Conservation (phyloP, 2,113 vertebrate genomes). For the Siphamia tubifer region DNA sequence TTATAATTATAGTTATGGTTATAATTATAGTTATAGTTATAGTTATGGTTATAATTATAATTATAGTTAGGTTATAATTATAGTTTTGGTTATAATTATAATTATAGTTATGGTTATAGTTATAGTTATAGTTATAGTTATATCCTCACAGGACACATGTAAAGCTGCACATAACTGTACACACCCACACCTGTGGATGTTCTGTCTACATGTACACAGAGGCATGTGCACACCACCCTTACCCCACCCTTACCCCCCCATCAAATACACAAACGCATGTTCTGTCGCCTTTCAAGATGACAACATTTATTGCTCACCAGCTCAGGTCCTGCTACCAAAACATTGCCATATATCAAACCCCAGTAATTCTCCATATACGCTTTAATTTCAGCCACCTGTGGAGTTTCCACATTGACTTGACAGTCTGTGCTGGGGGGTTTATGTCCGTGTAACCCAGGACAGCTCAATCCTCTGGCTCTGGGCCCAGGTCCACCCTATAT, state of each 20-base stretch:
- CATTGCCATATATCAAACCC: constrained; percentile 28
- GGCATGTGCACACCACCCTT: neutral
- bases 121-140: constrained; percentile 49
- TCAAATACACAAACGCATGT: neutral
- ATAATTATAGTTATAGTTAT: too few species aligned
- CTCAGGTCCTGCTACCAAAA: constrained; percentile 6
- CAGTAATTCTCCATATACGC: constrained; percentile 25
- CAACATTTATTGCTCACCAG: constrained; percentile 24
- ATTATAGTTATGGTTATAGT: too few species aligned
- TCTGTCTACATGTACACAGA: neutral
- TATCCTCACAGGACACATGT: constrained; percentile 35
- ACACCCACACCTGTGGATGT: neutral
- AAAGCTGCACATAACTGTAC: constrained; percentile 14
- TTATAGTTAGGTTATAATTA: too few species aligned
- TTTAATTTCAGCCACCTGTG: constrained; percentile 67
- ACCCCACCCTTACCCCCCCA: neutral
- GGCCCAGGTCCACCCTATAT: constrained; percentile 64
- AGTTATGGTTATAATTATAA: too few species aligned
- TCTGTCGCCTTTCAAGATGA: constrained; percentile 33
- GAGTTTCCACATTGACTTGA: constrained; percentile 55
- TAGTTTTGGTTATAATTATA: too few species aligned
- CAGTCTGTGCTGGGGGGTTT: constrained; percentile 51
- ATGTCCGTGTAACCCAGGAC: constrained; percentile 57
- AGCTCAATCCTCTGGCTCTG: constrained; percentile 63
- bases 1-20: too few species aligned